Conservation (phyloP, 1,140 invertebrate species). For the Dolichoris vasculosae region DNA sequence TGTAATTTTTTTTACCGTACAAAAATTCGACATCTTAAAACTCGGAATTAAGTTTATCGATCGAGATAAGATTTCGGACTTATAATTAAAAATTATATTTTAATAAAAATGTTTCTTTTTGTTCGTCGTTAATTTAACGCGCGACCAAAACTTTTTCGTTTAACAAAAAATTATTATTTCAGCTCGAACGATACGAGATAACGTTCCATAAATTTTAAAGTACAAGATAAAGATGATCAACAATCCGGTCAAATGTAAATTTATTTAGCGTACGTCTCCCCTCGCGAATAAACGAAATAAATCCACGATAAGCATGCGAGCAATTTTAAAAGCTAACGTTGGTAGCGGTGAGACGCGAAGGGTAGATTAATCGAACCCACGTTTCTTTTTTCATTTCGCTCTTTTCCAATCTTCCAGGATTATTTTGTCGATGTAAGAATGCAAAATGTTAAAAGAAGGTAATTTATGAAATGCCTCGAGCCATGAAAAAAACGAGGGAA, state of each 20-base stretch:
- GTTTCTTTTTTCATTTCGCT: background rate
- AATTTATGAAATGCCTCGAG: conserved; percentile 60
- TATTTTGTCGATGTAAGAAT: conserved; percentile 23
- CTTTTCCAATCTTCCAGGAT: conserved; percentile 13
- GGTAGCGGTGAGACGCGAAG: conserved; percentile 44
- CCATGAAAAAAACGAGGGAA: background rate
- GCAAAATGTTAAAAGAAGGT: conserved; percentile 52
- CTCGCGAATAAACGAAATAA: background rate
- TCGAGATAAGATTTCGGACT: no score
- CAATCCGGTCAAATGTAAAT: background rate
- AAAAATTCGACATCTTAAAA: no score
- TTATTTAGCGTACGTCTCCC: background rate
- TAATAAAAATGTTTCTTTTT: no score
- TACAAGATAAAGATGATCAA: background rate
- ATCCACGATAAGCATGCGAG: conserved; percentile 8
- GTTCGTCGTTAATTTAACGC: no score
- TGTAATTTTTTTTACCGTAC: no score
- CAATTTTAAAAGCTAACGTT: conserved; percentile 68
- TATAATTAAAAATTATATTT: no score
- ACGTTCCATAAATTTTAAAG: background rate
- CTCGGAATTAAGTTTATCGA: no score
- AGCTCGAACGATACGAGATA: background rate
- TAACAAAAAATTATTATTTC: no score
- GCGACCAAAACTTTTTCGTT: no score
- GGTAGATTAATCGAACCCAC: conserved; percentile 4